Base-by-base conservation (phyloP, 2,113 vertebrate genomes). In the Microtus pennsylvanicus region DNA sequence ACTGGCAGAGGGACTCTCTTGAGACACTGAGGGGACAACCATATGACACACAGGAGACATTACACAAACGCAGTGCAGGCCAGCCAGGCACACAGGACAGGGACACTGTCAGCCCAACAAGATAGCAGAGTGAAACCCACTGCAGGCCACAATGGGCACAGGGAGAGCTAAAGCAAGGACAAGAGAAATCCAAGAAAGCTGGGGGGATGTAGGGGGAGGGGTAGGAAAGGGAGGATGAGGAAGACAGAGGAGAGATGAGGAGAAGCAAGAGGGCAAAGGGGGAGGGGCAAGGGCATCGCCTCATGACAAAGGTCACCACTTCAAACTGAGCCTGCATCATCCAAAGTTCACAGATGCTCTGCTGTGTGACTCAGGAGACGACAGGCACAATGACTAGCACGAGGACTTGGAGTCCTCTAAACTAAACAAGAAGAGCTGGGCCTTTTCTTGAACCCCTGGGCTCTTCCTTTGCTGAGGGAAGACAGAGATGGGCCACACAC, bases 1-100 rank as follows among this genome's bases (percentile, higher is more conserved):
- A 98, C 98, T 99, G 91, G 99, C 99, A 96, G 98, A 99, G 96
- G 99, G 98, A 95, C 99, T 99, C 95, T 99, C 99, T 98, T 99
- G 99, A 67, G 99, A 99, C 95, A 99, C 99, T 99, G 97, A 98
- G 97, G 98, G 97, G 97, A 98, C 98, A 99, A 99, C 98, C 98
- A 99, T 98, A 98, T 93, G 97, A 98, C 67, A 99, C 97, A 99
- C 98, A 96, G 98, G 98, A 98, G 98, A 97, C 30, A 98, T 99
- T 99, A 99, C 86, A 97, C 98, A 97, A 96, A 98, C 94, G 98
- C 97, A 95, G 94, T 89, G 96, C 86, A 76, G 97, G 96, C 95
- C 77, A 65, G 95, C 94, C 83, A 81, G 97, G 97, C 94, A 95
- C 98, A 96, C 96, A 97, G 96, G 10, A 50, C 98, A 96, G 91